These are phyloP conservation scores for Tuta absoluta DNA, from an alignment of 2,888 invertebrate species.

Conservation along the genomic window DNA sequence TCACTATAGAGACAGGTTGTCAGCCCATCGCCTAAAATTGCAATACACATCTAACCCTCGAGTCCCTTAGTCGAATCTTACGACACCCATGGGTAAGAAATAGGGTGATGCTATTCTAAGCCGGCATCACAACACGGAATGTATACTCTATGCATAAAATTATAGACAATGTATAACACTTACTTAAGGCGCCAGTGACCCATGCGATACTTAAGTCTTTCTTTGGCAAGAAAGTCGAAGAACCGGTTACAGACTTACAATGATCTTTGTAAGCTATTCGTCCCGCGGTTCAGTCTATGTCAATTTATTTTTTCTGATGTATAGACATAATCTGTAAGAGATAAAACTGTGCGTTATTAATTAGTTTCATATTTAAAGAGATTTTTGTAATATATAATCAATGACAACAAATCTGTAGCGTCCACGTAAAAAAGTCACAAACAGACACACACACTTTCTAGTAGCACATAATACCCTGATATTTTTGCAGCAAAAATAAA, in stretches of 20 bases:
- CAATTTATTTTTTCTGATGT: no score
- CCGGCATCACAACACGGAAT: no score
- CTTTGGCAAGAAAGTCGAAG: neutral
- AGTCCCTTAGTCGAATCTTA: no score
- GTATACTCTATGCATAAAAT: no score
- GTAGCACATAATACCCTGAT: conserved; percentile 1
- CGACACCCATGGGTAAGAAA: no score
- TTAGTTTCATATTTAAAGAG: no score
- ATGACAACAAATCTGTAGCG: neutral
- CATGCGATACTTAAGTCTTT: conserved; percentile 1
- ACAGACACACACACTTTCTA: neutral
- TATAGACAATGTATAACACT: neutral
- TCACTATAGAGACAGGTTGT: no score
- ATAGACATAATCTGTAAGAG: neutral
- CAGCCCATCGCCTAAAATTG: no score
- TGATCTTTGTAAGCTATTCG: neutral
- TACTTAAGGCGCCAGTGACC: neutral
- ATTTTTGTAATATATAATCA: no score
- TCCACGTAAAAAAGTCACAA: neutral
- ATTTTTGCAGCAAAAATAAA: conserved; percentile 17
- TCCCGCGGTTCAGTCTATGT: neutral
- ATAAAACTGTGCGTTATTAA: no score
- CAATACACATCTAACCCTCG: no score
- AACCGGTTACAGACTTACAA: neutral
- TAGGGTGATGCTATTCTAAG: no score